Percentiles rank a stretch among this genome's conserved stretches.
Conservation (phyloP, 2,888 invertebrate species). For the Polyommatus iphigenia region DNA sequence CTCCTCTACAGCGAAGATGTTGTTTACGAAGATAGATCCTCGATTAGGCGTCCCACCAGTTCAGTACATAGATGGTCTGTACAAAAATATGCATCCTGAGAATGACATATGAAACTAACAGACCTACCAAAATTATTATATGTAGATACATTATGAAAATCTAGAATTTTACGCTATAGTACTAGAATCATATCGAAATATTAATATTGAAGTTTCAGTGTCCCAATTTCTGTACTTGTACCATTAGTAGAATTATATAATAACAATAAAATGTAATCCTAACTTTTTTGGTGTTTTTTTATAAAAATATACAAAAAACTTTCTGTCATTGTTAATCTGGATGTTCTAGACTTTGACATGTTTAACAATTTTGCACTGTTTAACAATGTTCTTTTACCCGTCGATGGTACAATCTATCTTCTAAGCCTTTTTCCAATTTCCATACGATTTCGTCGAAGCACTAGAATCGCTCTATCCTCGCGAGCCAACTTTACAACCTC, state of each 20-base stretch:
- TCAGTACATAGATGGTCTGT: neutral
- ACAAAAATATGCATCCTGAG: neutral
- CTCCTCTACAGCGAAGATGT: too few species aligned
- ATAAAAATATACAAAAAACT: slow-evolving; percentile 9
- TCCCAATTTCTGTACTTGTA: neutral
- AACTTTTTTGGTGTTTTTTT: neutral
- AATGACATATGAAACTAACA: neutral
- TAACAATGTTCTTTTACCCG: neutral
- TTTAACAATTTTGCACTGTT: neutral
- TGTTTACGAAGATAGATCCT: neutral
- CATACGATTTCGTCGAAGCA: neutral
- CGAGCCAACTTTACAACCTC: neutral
- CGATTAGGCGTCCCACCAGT: neutral
- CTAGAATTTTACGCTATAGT: neutral
- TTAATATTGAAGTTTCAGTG: neutral
- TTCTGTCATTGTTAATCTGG: neutral
- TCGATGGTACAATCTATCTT: neutral
- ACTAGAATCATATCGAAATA: neutral
- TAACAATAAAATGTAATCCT: neutral
- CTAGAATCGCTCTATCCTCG: neutral
- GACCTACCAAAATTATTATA: neutral
- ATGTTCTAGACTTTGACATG: neutral
- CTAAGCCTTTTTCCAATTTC: neutral
- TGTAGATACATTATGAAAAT: neutral
- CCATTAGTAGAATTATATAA: slow-evolving; percentile 6